Base-by-base conservation (phyloP, 2,888 invertebrate genomes). In the Conops quadrifasciatus region DNA sequence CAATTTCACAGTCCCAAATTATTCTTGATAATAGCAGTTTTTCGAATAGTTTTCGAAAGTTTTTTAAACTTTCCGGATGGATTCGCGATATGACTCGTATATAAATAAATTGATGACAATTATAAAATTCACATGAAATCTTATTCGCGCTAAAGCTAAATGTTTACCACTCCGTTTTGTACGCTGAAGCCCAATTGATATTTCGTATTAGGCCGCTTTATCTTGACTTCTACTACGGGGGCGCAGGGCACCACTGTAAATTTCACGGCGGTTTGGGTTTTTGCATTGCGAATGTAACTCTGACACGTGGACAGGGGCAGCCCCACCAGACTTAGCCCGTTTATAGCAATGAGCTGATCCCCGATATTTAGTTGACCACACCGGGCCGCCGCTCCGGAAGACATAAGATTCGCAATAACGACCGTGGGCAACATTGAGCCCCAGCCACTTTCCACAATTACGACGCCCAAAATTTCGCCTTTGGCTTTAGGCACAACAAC, bases 401-500 rank as follows among this genome's bases (percentile, higher is more conserved):
- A 97, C 78, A 96, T 95, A 78, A 99, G 89, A 88, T 99, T 99
- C 67, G 99, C 99, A 80, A 99, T 96, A 64, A 99, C 99, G 64
- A 99, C 98, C 0, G 99, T 99, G n/a, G 99, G 99, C 78, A 99
- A 88, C 98, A 99, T 98, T 28, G 97, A 98, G 30, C 99, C 99
- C 99, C 99, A 99, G 49, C 99, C 99, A 0, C 98, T 98, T 87
- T 99, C 99, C 73, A 99, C 99, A 79, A 99, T 97, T 66, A 99
- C 98, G 75, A 99, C 96, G 19, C 99, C 99, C 53, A 99, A 88
- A 75, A 97, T 96, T 88, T 99, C 99, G 30, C 98, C 97, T 86
- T 98, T 98, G 53, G 95, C 91, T 87, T 99, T 99, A 60, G 98
- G 98, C 72, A 99, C 97, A 68, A 99, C 97, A 75, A 99, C 98